Conservation (phyloP, 1,140 invertebrate genomes). For the Brachionus sp. region DNA sequence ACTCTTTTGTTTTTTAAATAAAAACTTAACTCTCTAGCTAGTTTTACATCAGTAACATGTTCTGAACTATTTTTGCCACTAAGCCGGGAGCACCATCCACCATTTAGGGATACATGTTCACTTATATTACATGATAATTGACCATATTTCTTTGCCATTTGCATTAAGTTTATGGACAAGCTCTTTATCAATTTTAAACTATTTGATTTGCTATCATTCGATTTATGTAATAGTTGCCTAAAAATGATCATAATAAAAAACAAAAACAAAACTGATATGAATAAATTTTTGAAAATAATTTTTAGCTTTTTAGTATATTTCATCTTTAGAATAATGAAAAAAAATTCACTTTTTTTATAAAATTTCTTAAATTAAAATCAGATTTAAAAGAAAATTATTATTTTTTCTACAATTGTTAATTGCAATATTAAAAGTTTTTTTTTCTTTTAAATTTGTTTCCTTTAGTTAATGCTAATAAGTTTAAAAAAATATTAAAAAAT, state of each 20-base stretch:
- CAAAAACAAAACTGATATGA: background rate
- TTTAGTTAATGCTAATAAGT: too few species aligned
- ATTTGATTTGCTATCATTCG: background rate
- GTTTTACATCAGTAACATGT: background rate
- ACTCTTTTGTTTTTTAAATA: background rate
- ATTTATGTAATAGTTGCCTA: background rate
- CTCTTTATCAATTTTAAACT: background rate
- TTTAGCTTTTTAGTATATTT: background rate
- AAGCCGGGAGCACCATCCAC: background rate
- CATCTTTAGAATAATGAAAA: background rate
- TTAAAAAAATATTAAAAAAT: too few species aligned
- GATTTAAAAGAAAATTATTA: too few species aligned
- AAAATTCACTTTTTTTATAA: background rate
- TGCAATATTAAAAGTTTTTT: too few species aligned
- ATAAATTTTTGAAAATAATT: background rate
- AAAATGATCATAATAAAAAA: background rate
- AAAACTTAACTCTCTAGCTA: background rate
- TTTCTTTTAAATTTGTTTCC: background rate
- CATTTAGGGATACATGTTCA: background rate
- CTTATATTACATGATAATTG: background rate
- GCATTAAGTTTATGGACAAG: background rate
- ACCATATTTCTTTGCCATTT: background rate
- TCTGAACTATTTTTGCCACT: conserved; percentile 6
- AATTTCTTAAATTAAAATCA: background rate
- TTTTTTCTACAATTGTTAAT: too few species aligned